Evolutionary conservation across 2,888 invertebrate species (phyloP).

Genomic region (Phyllotreta striolata): DNA sequence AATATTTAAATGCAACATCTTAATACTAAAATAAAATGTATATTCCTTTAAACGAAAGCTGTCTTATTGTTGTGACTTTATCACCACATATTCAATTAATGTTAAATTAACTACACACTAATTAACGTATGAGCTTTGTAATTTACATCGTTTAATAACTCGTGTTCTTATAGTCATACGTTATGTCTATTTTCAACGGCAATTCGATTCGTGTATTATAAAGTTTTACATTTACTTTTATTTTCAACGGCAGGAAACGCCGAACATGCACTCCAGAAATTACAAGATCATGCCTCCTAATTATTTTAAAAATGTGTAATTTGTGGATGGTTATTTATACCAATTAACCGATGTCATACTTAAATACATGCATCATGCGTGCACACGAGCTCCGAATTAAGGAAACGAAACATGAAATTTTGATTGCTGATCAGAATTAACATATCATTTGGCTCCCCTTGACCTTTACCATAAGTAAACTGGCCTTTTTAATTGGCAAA

Average conservation of each 20-base stretch:
- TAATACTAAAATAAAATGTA: too few species aligned
- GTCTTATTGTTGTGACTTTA: too few species aligned
- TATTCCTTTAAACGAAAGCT: too few species aligned
- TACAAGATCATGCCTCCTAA: slow-evolving; percentile 35
- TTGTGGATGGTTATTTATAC: slow-evolving; percentile 30
- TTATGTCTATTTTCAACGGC: background rate
- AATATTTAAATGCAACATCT: too few species aligned
- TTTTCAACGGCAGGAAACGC: slow-evolving; percentile 30
- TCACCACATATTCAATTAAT: too few species aligned
- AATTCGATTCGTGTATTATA: slow-evolving; percentile 12
- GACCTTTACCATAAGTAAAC: slow-evolving; percentile 8
- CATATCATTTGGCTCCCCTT: slow-evolving; percentile 16
- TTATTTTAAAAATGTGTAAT: slow-evolving; percentile 37
- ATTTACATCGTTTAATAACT: too few species aligned
- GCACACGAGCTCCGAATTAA: slow-evolving; percentile 16
- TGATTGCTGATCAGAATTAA: slow-evolving; percentile 16
- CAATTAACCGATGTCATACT: slow-evolving; percentile 27
- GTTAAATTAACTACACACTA: too few species aligned
- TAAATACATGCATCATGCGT: slow-evolving; percentile 24
- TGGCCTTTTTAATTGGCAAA: background rate
- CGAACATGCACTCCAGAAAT: slow-evolving; percentile 33
- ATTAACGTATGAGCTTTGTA: too few species aligned
- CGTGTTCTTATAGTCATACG: too few species aligned
- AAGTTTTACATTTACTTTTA: slow-evolving; percentile 28
- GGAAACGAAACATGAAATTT: slow-evolving; percentile 29